Evolutionary conservation across 1,140 invertebrate species (phyloP).

Genomic region (Dreissena rostriformis): DNA sequence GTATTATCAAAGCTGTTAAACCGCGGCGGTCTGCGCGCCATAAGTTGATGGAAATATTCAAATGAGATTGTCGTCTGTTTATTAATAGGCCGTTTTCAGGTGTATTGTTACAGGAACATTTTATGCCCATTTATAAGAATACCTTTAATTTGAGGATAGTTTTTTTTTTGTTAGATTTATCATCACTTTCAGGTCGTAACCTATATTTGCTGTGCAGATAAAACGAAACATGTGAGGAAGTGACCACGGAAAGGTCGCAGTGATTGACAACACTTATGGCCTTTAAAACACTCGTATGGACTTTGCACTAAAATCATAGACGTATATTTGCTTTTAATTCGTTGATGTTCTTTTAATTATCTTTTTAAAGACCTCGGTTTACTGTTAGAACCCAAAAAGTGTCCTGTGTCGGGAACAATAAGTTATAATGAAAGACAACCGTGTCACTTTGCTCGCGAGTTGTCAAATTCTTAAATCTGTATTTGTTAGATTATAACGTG

Average conservation of each 20-base stretch:
- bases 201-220: constrained; percentile 23
- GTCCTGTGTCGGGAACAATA: no score
- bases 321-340: not conserved
- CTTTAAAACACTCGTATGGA: no score
- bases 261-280: no score
- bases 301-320: no score
- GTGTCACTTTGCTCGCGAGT: no score
- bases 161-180: constrained; percentile 50
- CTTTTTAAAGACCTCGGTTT: constrained; percentile 22
- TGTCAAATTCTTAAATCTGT: no score
- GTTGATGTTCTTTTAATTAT: constrained; percentile 39
- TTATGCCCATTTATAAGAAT: constrained; percentile 26
- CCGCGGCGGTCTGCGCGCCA: constrained; percentile 17
- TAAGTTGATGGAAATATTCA: constrained; percentile 17
- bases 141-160: constrained; percentile 34
- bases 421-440: not conserved
- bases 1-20: constrained; percentile 34
- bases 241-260: not conserved
- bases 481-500: no score
- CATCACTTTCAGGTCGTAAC: constrained; percentile 40
- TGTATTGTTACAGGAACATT: constrained; percentile 24
- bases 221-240: not conserved
- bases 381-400: not conserved
- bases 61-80: constrained; percentile 20
- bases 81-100: not conserved